These are phyloP conservation scores for Pseudoatta argentina DNA, from an alignment of 1,140 invertebrate species.

Conservation along the genomic window DNA sequence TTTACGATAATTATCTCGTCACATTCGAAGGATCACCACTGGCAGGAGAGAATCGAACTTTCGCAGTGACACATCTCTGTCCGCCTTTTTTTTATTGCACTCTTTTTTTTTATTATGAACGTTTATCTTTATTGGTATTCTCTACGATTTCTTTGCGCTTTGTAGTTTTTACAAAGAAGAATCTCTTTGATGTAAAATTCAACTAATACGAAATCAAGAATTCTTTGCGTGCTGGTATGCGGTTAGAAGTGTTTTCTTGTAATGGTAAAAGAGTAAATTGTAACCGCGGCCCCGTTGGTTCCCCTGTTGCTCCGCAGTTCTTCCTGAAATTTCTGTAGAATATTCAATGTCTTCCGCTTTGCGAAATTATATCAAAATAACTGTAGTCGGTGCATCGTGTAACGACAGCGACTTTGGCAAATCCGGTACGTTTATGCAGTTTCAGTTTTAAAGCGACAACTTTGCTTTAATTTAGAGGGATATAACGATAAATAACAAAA, in stretches of 20 bases:
- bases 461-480: not conserved
- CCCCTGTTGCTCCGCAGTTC: too few species aligned
- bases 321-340: slow-evolving; percentile 7
- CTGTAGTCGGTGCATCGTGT: not conserved
- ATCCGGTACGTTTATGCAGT: not conserved
- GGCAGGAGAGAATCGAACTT: not conserved
- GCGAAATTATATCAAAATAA: slow-evolving; percentile 37
- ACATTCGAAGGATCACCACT: not conserved
- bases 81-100: not conserved
- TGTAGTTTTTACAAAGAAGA: not conserved
- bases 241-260: not conserved
- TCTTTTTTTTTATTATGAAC: not conserved
- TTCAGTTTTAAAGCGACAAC: not conserved
- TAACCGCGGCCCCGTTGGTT: not conserved
- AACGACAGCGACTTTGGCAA: not conserved
- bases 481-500: not conserved
- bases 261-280: slow-evolving; percentile 32
- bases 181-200: slow-evolving; percentile 14
- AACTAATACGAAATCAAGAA: not conserved
- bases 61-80: not conserved
- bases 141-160: not conserved
- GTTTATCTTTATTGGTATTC: not conserved
- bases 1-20: slow-evolving; percentile 37
- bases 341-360: slow-evolving; percentile 35
- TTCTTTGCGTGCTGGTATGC: not conserved